A percentile compares a stretch with the other conserved stretches of the same genome.
Evolutionary conservation across 2,888 invertebrate species (phyloP).

Genomic region (Sarcophaga carnaria): DNA sequence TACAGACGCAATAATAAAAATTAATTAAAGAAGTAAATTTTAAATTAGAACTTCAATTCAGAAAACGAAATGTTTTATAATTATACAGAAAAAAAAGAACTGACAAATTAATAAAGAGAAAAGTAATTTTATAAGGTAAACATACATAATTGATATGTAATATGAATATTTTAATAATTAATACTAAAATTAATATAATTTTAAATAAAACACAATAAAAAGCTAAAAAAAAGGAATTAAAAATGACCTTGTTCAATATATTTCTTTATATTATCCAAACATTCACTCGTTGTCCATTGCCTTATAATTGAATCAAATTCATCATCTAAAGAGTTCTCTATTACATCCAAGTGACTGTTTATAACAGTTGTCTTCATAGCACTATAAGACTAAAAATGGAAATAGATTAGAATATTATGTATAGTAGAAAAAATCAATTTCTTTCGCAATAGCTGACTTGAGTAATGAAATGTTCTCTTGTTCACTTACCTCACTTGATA

Average conservation of each 20-base stretch:
- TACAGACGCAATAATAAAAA: slow-evolving; percentile 33
- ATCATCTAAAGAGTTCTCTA: slow-evolving; percentile 76
- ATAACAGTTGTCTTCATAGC: slow-evolving; percentile 73
- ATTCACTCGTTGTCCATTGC: slow-evolving; percentile 79
- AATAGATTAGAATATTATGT: slow-evolving; percentile 12
- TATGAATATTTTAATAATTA: slow-evolving; percentile 35
- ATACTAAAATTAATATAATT: slow-evolving; percentile 50
- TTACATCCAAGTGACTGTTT: slow-evolving; percentile 71
- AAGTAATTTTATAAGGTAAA: slow-evolving; percentile 19
- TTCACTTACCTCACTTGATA: slow-evolving; percentile 87
- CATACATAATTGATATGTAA: slow-evolving; percentile 61
- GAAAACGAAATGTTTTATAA: slow-evolving; percentile 15
- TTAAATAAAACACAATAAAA: slow-evolving; percentile 26
- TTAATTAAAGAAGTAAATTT: background rate
- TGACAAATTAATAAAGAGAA: background rate
- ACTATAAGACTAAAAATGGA: slow-evolving; percentile 75
- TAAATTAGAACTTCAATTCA: slow-evolving; percentile 9
- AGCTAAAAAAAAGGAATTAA: slow-evolving; percentile 44
- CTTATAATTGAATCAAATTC: slow-evolving; percentile 78
- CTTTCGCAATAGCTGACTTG: too few species aligned
- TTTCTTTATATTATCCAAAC: slow-evolving; percentile 79
- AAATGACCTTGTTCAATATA: slow-evolving; percentile 74
- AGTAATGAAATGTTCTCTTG: background rate
- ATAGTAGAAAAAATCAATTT: background rate
- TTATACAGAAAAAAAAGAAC: slow-evolving; percentile 10